These are phyloP conservation scores for Eilema depressum DNA, from an alignment of 2,888 invertebrate species.

Conservation along the genomic window DNA sequence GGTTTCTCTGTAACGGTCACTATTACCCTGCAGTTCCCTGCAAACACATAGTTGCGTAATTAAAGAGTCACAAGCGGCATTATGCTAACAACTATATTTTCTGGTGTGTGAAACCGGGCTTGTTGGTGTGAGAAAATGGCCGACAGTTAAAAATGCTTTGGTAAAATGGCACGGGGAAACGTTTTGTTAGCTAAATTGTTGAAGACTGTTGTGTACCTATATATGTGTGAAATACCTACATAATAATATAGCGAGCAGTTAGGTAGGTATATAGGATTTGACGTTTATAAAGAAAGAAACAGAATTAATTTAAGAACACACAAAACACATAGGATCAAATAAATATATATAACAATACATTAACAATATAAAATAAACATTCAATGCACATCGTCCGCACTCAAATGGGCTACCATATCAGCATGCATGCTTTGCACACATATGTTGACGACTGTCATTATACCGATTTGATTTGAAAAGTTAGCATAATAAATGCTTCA, in stretches of 20 bases:
- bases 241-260: background rate
- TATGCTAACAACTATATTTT: constrained; percentile 62
- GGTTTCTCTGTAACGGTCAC: constrained; percentile 50
- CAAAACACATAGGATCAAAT: too few relatives aligned
- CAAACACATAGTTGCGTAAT: constrained; percentile 58
- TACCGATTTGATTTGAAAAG: too few relatives aligned
- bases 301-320: too few relatives aligned
- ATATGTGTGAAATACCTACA: background rate
- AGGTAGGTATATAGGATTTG: too few relatives aligned
- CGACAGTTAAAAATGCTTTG: constrained; percentile 44
- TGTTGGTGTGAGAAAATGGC: constrained; percentile 40
- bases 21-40: constrained; percentile 46
- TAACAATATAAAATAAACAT: too few relatives aligned
- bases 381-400: too few relatives aligned
- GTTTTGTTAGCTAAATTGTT: constrained; percentile 44
- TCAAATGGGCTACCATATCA: too few relatives aligned
- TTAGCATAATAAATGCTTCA: too few relatives aligned
- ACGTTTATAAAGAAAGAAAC: too few relatives aligned
- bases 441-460: too few relatives aligned
- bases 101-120: constrained; percentile 41
- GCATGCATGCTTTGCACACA: too few relatives aligned
- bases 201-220: constrained; percentile 28
- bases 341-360: too few relatives aligned
- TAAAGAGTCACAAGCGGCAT: constrained; percentile 62
- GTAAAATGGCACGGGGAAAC: constrained; percentile 39